Base-by-base conservation (phyloP, 2,797 vertebrate genomes). In the Octomys mimax region DNA sequence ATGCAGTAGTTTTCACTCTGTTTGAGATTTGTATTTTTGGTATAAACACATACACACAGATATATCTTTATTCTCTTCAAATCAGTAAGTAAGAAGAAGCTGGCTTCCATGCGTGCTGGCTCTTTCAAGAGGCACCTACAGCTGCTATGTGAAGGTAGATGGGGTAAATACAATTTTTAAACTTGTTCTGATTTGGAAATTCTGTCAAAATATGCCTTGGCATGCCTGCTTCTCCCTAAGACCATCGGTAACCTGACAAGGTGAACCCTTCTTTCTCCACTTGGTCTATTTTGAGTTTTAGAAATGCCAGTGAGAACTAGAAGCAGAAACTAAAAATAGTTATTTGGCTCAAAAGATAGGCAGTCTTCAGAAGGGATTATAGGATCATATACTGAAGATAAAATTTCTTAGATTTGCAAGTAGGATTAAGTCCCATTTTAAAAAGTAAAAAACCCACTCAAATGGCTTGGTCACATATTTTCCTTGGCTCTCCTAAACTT, bases 301-400 rank as follows among this genome's bases (percentile, higher is more conserved):
- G 46, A 94, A 94, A 82, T 77, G 39, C 70, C 46, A 64, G 42
- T 75, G 82, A 87, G 52, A 95, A 88, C 88, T 94, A 83, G 61
- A 95, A 92, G 11, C 54, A 78, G 52, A 86, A 94, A 68, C 64
- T 28, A 36, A 77, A 93, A 94, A 87, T 89, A 91, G 57, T 0
- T 86, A 52, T 46, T 70, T 24, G 61, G 66, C 28, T 5, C 9
- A 80, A 86, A 95, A 80, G 36, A 77, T 6, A 68, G 13, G 6
- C 46, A 52, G 6, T 26, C 19, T 79, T 94, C 62, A 82, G 57
- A 81, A 87, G 33, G 68, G 36, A 83, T 82, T 82, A 89, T 31
- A 18, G 9, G 36, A 42, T 21, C 2, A 77, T 33, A 71, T 46
- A 0, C 14, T 75, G 26, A 71, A 89, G n/a, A 95, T 10, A 89